Evolutionary conservation across 2,888 invertebrate species (phyloP).

Genomic region (Stegana nigrithorax): DNA sequence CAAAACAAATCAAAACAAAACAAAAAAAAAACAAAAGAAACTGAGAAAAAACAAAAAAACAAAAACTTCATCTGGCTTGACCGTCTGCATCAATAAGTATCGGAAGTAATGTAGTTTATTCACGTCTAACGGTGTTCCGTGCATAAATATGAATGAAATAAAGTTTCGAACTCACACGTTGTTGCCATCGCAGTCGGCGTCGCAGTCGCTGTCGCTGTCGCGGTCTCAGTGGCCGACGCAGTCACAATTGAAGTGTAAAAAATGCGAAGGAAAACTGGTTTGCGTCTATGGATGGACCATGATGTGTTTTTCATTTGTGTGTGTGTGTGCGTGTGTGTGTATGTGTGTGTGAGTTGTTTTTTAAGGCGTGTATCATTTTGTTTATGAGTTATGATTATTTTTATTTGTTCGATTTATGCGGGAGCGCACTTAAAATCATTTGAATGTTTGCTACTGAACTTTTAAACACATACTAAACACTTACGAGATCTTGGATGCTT

Average conservation of each 20-base stretch:
- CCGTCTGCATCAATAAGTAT: neutral
- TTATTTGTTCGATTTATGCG: neutral
- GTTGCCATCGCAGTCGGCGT: neutral
- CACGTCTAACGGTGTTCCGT: conserved; percentile 46
- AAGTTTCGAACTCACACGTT: neutral
- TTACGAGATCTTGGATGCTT: neutral
- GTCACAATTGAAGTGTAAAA: neutral
- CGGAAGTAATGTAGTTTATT: conserved; percentile 49
- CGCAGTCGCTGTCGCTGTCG: neutral
- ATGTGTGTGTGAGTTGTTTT: conserved; percentile 1
- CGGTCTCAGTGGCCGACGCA: neutral
- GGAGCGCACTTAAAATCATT: conserved; percentile 9
- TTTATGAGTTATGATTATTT: conserved; percentile 1
- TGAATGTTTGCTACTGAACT: neutral
- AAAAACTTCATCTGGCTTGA: neutral
- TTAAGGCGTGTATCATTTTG: neutral
- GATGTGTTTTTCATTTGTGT: neutral
- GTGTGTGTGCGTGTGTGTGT: conserved; percentile 17
- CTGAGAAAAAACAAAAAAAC: too few relatives aligned
- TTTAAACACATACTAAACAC: neutral
- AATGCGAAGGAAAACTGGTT: conserved; percentile 54
- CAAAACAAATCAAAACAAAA: conserved; percentile 40
- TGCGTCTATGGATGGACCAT: conserved; percentile 5
- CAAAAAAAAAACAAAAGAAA: conserved; percentile 24
- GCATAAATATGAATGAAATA: conserved; percentile 28